Evolutionary conservation across 2,797 vertebrate genomes (phyloP).

Genomic region (Morus bassanus): DNA sequence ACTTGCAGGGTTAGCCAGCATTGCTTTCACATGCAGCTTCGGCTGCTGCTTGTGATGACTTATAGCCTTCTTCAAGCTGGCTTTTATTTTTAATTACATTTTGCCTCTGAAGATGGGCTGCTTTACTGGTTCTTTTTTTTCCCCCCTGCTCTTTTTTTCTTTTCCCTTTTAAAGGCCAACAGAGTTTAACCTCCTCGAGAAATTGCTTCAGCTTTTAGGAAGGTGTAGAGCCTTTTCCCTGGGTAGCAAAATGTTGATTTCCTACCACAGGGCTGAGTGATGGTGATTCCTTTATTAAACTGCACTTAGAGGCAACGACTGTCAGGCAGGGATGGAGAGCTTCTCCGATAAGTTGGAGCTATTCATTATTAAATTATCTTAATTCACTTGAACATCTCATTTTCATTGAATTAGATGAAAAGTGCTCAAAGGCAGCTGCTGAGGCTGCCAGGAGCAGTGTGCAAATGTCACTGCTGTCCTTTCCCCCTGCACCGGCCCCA

Average conservation of each 20-base stretch:
- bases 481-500: fast-evolving
- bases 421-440: conserved; percentile 39
- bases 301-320: conserved; percentile 69
- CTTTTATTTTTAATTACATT: conserved; percentile 58
- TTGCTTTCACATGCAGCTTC: neutral
- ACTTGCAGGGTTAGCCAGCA: neutral
- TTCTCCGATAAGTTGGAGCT: conserved; percentile 69
- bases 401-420: conserved; percentile 56
- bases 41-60: conserved; percentile 5
- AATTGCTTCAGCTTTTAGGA: conserved; percentile 34
- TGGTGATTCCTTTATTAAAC: conserved; percentile 68
- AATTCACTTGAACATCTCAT: conserved; percentile 62
- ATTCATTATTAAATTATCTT: conserved; percentile 72
- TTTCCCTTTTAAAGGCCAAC: neutral
- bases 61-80: conserved; percentile 4
- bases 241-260: conserved; percentile 35
- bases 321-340: conserved; percentile 61
- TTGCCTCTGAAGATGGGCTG: neutral
- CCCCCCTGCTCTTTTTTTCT: neutral
- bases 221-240: neutral
- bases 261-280: conserved; percentile 36
- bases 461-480: conserved; percentile 10
- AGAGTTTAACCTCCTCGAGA: neutral
- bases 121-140: neutral
- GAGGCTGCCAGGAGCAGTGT: conserved; percentile 40